Evolutionary conservation across 2,797 vertebrate species (phyloP).

Genomic region (Sebastes taczanowskii): DNA sequence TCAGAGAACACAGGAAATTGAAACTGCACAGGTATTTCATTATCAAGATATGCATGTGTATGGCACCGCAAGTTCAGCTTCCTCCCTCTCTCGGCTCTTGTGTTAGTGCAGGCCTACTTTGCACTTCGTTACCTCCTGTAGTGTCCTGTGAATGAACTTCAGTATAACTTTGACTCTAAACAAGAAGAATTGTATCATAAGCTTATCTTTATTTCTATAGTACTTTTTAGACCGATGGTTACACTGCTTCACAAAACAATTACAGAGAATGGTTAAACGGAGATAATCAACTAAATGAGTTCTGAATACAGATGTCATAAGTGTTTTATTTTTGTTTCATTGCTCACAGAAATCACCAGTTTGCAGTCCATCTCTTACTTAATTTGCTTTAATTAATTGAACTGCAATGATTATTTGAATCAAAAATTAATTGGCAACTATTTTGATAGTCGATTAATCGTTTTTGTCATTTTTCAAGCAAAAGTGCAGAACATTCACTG

Average conservation of each 20-base stretch:
- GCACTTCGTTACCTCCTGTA: neutral
- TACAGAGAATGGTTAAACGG: neutral
- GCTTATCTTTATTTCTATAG: neutral
- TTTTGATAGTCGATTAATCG: neutral
- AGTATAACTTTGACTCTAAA: neutral
- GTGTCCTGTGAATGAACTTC: neutral
- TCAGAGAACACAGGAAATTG: neutral
- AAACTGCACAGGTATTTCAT: neutral
- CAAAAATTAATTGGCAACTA: neutral
- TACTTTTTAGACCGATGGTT: neutral
- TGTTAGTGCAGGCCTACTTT: neutral
- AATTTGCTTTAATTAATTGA: neutral
- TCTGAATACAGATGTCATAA: neutral
- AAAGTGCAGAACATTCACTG: neutral
- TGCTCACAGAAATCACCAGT: neutral
- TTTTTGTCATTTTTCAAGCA: neutral
- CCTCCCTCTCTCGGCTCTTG: neutral
- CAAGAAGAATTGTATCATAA: neutral
- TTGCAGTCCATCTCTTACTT: neutral
- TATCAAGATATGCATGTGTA: neutral
- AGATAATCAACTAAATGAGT: neutral
- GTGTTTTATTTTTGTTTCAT: neutral
- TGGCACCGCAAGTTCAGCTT: neutral
- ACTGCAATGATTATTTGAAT: neutral
- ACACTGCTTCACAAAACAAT: neutral